phyloP scores from a whole-genome alignment of 2,113 vertebrate species.

The Reinhardtius hippoglossoides region DNA sequence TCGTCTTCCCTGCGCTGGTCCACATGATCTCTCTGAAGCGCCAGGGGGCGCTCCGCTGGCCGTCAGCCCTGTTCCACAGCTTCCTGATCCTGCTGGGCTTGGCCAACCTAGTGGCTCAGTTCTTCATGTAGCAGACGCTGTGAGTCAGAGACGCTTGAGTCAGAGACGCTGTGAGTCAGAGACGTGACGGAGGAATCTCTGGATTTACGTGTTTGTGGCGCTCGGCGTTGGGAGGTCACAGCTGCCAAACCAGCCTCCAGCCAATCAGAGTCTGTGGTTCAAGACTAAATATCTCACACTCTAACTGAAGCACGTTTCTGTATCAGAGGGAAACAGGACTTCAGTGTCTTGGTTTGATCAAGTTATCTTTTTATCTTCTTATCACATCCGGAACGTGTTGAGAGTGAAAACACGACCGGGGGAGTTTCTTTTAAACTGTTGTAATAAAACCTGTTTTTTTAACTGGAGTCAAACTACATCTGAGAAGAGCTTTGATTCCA shows the following conservation, averaged over 20 bases:
- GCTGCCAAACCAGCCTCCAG: not conserved
- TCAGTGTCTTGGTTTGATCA: not conserved
- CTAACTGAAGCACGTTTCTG: too few species aligned
- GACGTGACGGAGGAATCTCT: too few species aligned
- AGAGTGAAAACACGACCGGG: too few species aligned
- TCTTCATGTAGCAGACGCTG: constrained; percentile 87
- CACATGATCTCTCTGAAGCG: constrained; percentile 87
- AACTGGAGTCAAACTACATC: not conserved
- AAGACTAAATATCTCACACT: too few species aligned
- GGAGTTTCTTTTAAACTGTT: not conserved
- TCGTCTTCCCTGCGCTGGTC: constrained; percentile 91
- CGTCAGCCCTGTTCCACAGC: constrained; percentile 85
- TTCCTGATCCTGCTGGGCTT: constrained; percentile 90
- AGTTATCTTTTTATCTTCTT: not conserved
- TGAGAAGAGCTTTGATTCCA: not conserved
- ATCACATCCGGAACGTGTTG: too few species aligned
- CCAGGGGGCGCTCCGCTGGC: constrained; percentile 85
- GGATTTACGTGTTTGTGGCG: too few species aligned
- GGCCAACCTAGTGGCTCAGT: constrained; percentile 91
- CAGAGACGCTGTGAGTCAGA: too few species aligned
- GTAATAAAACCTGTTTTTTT: not conserved
- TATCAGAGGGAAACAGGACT: not conserved
- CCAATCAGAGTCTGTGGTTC: not conserved
- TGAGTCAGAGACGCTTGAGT: too few species aligned
- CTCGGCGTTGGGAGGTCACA: too few species aligned